phyloP scores from a whole-genome alignment of 2,797 vertebrate species.

The Gambusia yucatana region DNA sequence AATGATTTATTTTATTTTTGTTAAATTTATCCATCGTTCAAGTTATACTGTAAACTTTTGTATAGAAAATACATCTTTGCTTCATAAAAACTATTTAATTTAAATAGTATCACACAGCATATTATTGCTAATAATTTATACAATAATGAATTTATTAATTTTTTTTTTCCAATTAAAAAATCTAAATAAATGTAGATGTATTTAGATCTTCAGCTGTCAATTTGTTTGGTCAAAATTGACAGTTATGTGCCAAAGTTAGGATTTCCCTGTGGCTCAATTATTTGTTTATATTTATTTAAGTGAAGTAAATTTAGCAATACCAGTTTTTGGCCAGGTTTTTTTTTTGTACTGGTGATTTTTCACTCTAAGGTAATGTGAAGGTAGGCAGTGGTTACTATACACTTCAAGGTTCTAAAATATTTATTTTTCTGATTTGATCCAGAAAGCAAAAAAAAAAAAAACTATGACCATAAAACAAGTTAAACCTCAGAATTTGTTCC shows the following conservation, averaged over 20 bases:
- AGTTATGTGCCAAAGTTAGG: background rate
- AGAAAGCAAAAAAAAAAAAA: background rate
- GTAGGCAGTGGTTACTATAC: background rate
- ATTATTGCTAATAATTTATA: background rate
- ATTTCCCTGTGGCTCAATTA: background rate
- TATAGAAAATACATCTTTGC: background rate
- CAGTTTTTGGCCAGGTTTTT: background rate
- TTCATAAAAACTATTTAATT: no score
- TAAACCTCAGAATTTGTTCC: background rate
- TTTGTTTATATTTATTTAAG: background rate
- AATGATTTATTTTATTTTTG: background rate
- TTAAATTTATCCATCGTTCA: background rate
- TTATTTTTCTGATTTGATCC: background rate
- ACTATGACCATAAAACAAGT: background rate
- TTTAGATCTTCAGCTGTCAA: background rate
- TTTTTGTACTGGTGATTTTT: background rate
- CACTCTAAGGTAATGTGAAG: background rate
- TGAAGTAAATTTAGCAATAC: background rate
- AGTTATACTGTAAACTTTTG: background rate
- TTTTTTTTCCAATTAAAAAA: background rate
- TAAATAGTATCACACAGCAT: background rate
- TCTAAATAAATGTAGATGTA: no score
- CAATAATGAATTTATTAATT: background rate
- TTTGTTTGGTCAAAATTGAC: background rate
- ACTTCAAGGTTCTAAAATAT: background rate